Evolutionary conservation across 2,113 vertebrate species (phyloP).

Genomic region (Micronycteris hirsuta): DNA sequence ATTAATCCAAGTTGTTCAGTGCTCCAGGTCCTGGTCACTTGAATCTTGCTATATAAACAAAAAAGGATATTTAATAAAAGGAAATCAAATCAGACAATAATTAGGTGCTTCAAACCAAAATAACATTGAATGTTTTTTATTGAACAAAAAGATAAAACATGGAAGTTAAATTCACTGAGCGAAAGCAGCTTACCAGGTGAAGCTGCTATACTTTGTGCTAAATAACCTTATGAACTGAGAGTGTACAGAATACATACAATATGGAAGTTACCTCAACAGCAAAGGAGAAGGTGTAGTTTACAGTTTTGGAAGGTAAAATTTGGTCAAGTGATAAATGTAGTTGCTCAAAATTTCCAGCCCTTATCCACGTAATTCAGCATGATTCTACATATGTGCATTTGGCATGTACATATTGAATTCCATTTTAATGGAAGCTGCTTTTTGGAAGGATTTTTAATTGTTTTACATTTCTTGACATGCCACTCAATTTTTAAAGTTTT

Average conservation of each 20-base stretch:
- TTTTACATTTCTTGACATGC: constrained; percentile 9
- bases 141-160: constrained; percentile 72
- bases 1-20: not conserved
- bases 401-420: constrained; percentile 52
- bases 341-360: constrained; percentile 63
- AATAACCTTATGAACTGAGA: constrained; percentile 58
- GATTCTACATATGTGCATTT: not conserved
- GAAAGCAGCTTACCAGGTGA: constrained; percentile 58
- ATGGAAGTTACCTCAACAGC: constrained; percentile 69
- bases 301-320: constrained; percentile 42
- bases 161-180: constrained; percentile 55
- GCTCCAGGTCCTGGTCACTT: not conserved
- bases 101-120: not conserved
- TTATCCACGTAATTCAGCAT: constrained; percentile 57
- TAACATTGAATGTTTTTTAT: constrained; percentile 70
- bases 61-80: not conserved
- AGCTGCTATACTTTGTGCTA: constrained; percentile 67
- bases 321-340: constrained; percentile 61
- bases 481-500: constrained; percentile 25
- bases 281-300: constrained; percentile 66
- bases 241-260: constrained; percentile 60
- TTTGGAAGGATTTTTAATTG: not conserved
- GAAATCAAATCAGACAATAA: constrained; percentile 34
- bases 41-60: not conserved
- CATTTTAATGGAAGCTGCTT: constrained; percentile 54